Percentiles rank a stretch among this genome's conserved stretches.
Evolutionary conservation across 2,888 invertebrate species (phyloP).

Genomic region (Chouioia cunea): DNA sequence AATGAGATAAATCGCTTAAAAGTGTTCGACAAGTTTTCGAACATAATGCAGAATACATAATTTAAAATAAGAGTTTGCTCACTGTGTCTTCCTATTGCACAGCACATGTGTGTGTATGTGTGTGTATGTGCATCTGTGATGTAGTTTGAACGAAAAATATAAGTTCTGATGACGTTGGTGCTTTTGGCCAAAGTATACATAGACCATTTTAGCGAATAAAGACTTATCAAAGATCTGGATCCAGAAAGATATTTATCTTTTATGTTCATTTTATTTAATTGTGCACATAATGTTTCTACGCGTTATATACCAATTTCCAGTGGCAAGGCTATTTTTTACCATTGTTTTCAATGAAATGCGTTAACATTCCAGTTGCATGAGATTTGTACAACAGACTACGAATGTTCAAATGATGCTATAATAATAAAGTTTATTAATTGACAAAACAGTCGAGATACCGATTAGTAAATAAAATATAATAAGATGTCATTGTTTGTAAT

Average conservation of each 20-base stretch:
- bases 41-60: conserved; percentile 17
- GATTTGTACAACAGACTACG: conserved; percentile 24
- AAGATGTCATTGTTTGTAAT: conserved; percentile 32
- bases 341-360: conserved; percentile 17
- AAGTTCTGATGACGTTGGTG: conserved; percentile 47
- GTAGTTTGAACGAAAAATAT: conserved; percentile 39
- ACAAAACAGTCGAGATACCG: background rate
- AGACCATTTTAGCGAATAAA: conserved; percentile 26
- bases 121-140: conserved; percentile 56
- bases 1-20: conserved; percentile 5
- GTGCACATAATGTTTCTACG: conserved; percentile 29
- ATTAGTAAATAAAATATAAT: conserved; percentile 2
- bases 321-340: conserved; percentile 34
- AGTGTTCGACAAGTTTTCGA: conserved; percentile 14
- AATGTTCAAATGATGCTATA: conserved; percentile 30
- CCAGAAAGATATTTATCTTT: conserved; percentile 43
- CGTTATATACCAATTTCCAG: conserved; percentile 29
- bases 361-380: conserved; percentile 30
- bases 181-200: conserved; percentile 46
- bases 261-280: conserved; percentile 36
- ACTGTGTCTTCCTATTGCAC: conserved; percentile 64
- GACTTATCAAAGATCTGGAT: conserved; percentile 36
- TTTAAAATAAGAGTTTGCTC: conserved; percentile 47
- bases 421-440: conserved; percentile 9
- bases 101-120: too few relatives aligned